Conservation (phyloP, 2,888 invertebrate genomes). For the Apotomis turbidana region DNA sequence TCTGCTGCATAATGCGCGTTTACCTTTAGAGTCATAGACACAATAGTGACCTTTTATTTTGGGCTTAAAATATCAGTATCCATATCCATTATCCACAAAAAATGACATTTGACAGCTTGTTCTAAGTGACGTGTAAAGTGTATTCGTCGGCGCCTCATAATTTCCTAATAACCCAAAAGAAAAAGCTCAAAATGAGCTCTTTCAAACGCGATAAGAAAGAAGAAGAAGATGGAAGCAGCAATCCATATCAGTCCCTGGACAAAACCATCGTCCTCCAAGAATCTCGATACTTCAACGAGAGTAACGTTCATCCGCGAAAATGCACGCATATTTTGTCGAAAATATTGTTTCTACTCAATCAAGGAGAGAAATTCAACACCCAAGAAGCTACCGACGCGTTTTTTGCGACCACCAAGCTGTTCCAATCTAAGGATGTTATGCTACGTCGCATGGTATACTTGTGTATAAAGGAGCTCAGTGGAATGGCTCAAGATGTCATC, state of each 20-base stretch:
- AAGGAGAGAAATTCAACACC: constrained; percentile 95
- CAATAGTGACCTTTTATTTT: background rate
- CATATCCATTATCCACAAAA: too few relatives aligned
- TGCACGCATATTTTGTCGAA: constrained; percentile 98
- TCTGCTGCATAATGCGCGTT: too few relatives aligned
- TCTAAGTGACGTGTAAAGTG: constrained; percentile 69
- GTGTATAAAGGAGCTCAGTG: constrained; percentile 97
- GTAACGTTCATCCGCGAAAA: constrained; percentile 98
- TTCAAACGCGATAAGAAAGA: constrained; percentile 97
- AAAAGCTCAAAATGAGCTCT: constrained; percentile 86
- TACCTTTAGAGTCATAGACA: too few relatives aligned
- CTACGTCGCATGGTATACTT: constrained; percentile 97
- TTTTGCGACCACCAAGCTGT: constrained; percentile 99
- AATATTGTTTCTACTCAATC: constrained; percentile 97
- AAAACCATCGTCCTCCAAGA: constrained; percentile 99
- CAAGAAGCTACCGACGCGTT: constrained; percentile 99
- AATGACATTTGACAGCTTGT: constrained; percentile 46
- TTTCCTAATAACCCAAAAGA: constrained; percentile 66
- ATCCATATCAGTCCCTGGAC: constrained; percentile 96
- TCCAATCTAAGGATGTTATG: constrained; percentile 98
- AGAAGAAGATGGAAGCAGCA: constrained; percentile 95
- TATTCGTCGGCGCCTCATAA: constrained; percentile 73
- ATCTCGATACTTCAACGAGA: constrained; percentile 98
- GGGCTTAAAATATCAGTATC: background rate
- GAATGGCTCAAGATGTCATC: constrained; percentile 98